Conservation (phyloP, 2,797 vertebrate species). For the Spheniscus humboldti region DNA sequence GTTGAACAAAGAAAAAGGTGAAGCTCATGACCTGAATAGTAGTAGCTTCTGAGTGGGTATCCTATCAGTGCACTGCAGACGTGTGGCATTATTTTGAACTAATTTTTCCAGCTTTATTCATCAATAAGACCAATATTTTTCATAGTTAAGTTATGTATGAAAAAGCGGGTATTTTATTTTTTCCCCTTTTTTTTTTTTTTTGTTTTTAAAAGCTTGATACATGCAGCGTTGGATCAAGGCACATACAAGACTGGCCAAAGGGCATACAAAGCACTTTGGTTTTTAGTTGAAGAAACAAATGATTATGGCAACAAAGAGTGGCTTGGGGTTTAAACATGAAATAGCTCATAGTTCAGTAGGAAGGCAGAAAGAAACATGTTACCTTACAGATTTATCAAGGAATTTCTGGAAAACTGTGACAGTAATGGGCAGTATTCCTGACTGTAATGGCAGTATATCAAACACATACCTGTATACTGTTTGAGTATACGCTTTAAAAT, state of each 20-base stretch:
- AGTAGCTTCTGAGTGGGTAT: constrained; percentile 14
- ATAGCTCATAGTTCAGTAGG: constrained; percentile 68
- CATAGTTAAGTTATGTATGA: constrained; percentile 95
- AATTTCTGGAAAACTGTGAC: constrained; percentile 68
- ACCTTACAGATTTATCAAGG: constrained; percentile 65
- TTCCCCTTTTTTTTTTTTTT: constrained; percentile 53
- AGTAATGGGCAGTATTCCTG: constrained; percentile 81
- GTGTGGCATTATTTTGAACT: constrained; percentile 50
- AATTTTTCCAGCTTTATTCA: constrained; percentile 91
- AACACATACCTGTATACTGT: neutral
- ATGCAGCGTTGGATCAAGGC: constrained; percentile 99
- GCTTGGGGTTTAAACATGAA: constrained; percentile 76
- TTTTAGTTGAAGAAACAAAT: constrained; percentile 91
- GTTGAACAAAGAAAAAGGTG: constrained; percentile 70
- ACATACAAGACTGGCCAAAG: constrained; percentile 99
- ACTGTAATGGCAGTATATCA: constrained; percentile 35
- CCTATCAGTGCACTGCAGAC: neutral
- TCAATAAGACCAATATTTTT: constrained; percentile 97
- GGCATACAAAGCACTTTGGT: constrained; percentile 99
- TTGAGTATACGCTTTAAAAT: neutral
- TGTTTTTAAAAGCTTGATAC: constrained; percentile 97
- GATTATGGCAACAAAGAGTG: constrained; percentile 89
- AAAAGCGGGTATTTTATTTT: constrained; percentile 89
- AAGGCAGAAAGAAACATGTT: constrained; percentile 74
- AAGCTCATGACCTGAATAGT: constrained; percentile 64